These are phyloP conservation scores for Endotricha flammealis DNA, from an alignment of 2,888 invertebrate species.

Conservation along the genomic window DNA sequence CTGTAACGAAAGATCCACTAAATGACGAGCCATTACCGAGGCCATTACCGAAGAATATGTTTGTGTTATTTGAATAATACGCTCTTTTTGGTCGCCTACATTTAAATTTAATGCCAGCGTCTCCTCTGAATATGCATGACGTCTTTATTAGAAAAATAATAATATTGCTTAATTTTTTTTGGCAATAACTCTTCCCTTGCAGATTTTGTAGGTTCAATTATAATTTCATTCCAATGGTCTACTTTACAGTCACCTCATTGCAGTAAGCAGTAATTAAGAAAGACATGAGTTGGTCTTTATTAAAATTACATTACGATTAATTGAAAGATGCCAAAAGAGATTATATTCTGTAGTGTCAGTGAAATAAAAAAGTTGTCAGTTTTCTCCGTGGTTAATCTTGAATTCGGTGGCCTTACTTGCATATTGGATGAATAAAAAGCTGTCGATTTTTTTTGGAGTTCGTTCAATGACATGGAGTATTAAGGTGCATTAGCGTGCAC, in stretches of 20 bases:
- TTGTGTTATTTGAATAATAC: conserved; percentile 34
- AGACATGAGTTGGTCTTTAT: too few species aligned
- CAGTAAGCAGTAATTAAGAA: too few species aligned
- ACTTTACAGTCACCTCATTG: too few species aligned
- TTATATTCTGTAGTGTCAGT: too few species aligned
- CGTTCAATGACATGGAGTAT: conserved; percentile 16
- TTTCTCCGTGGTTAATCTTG: conserved; percentile 11
- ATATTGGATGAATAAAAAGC: background rate
- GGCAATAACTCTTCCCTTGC: too few species aligned
- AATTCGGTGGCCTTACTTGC: conserved; percentile 14
- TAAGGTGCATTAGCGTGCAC: conserved; percentile 35
- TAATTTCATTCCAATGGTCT: too few species aligned
- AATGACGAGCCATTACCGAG: conserved; percentile 42
- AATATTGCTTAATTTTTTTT: background rate
- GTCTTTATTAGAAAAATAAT: conserved; percentile 1
- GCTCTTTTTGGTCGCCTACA: conserved; percentile 6
- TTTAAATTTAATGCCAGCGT: conserved; percentile 17
- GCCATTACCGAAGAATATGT: conserved; percentile 48
- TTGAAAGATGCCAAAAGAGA: too few species aligned
- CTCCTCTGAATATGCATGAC: conserved; percentile 17
- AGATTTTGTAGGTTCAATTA: too few species aligned
- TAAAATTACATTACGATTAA: too few species aligned
- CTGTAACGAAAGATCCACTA: conserved; percentile 44
- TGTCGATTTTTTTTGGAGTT: conserved; percentile 1
- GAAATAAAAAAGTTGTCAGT: too few species aligned